Conservation (phyloP, 1,140 invertebrate species). For the Odontomachus brunneus region DNA sequence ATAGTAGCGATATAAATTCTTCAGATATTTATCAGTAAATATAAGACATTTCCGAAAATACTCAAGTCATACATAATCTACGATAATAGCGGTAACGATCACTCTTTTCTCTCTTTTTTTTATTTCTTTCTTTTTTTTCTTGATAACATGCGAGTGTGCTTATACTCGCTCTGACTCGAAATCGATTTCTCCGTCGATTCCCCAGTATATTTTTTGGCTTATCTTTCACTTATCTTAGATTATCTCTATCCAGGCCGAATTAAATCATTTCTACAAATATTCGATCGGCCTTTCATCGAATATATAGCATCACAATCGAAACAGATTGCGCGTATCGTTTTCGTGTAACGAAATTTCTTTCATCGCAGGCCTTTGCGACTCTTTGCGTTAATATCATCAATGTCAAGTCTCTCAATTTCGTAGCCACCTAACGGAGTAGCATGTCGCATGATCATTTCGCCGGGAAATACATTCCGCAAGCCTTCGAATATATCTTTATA, state of each 20-base stretch:
- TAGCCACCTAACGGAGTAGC: neutral
- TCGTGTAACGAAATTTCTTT: too few species aligned
- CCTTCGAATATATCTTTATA: constrained; percentile 17
- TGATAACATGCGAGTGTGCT: constrained; percentile 6
- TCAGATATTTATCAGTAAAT: constrained; percentile 14
- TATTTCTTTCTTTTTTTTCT: neutral
- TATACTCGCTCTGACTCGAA: constrained; percentile 4
- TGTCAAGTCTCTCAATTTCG: neutral
- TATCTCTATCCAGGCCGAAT: neutral
- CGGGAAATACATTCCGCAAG: constrained; percentile 7
- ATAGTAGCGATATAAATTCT: constrained; percentile 47
- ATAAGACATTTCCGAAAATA: constrained; percentile 53
- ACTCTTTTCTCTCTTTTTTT: neutral
- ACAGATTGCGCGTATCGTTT: neutral
- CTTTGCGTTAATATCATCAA: too few species aligned
- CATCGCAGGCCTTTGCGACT: too few species aligned
- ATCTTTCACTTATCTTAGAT: constrained; percentile 10
- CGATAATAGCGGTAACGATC: neutral
- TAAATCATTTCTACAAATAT: constrained; percentile 23
- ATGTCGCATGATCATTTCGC: neutral
- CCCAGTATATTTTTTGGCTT: constrained; percentile 35
- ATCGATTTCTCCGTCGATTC: neutral
- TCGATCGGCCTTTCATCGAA: neutral
- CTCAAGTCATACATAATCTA: constrained; percentile 20
- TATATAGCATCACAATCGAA: constrained; percentile 14